Conservation (phyloP, 2,797 vertebrate genomes). For the Halcyon chelicuti region DNA sequence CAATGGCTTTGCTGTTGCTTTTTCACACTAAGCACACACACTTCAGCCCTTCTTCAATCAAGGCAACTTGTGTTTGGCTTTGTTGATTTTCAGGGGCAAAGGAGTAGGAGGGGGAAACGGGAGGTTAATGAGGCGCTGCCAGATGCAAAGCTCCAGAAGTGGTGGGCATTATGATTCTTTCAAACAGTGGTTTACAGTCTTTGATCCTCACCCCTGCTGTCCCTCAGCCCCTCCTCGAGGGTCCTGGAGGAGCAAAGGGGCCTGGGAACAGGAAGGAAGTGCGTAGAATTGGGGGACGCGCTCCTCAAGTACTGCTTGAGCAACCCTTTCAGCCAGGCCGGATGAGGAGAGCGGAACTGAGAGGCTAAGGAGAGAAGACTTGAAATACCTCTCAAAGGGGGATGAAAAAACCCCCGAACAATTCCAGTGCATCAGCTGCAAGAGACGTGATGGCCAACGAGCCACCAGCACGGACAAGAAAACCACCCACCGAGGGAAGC, state of each 20-base stretch:
- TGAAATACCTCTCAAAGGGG: neutral
- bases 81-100: constrained; percentile 55
- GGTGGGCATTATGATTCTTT: neutral
- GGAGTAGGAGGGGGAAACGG: constrained; percentile 31
- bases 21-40: constrained; percentile 37
- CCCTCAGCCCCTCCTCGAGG: neutral
- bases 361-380: neutral
- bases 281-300: rapidly evolving
- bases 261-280: constrained; percentile 69
- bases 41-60: constrained; percentile 2
- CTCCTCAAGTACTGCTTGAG: constrained; percentile 49
- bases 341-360: neutral
- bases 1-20: neutral
- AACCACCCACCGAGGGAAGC: neutral
- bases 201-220: constrained; percentile 51
- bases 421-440: neutral
- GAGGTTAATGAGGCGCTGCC: constrained; percentile 45
- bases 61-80: constrained; percentile 27
- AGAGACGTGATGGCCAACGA: neutral
- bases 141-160: neutral
- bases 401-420: neutral
- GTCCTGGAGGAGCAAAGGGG: neutral
- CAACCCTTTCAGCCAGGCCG: neutral
- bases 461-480: neutral
- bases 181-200: neutral